Conservation (phyloP, 2,113 vertebrate species). For the Xiphophorus hellerii region DNA sequence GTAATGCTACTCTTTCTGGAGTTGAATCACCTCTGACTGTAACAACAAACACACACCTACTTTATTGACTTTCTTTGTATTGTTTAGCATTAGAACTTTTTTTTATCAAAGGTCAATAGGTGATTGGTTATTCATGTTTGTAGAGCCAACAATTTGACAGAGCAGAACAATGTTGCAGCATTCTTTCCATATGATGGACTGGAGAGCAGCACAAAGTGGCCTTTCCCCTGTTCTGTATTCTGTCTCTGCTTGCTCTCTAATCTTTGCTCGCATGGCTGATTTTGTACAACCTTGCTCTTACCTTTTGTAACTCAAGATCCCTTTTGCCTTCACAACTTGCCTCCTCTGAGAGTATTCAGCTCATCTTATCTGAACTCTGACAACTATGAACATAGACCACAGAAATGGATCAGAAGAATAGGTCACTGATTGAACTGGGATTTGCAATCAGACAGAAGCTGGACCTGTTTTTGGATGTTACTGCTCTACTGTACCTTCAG, state of each 20-base stretch:
- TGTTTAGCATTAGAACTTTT: no score
- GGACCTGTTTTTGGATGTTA: slow-evolving; percentile 17
- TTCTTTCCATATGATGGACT: neutral
- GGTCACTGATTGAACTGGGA: slow-evolving; percentile 38
- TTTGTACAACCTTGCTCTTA: neutral
- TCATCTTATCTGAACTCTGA: neutral
- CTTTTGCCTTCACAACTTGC: neutral
- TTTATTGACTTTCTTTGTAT: neutral
- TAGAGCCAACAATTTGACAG: neutral
- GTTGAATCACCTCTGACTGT: no score
- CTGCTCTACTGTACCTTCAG: slow-evolving; percentile 1
- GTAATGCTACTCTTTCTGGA: no score
- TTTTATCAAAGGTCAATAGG: neutral
- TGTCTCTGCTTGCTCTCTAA: neutral
- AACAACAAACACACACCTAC: neutral
- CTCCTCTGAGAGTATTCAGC: neutral
- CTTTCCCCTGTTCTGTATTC: neutral
- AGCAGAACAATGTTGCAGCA: neutral
- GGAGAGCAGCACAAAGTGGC: neutral
- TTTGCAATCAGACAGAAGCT: slow-evolving; percentile 41
- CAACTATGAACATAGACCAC: slow-evolving; percentile 2
- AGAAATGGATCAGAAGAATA: slow-evolving; percentile 22
- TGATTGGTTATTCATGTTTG: neutral
- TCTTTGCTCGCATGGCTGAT: neutral
- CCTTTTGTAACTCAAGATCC: neutral